Evolutionary conservation across 1,140 invertebrate genomes (phyloP), one percentile per base, ranked within the genome.

Genomic region (Muscidifurax raptorellus): DNA sequence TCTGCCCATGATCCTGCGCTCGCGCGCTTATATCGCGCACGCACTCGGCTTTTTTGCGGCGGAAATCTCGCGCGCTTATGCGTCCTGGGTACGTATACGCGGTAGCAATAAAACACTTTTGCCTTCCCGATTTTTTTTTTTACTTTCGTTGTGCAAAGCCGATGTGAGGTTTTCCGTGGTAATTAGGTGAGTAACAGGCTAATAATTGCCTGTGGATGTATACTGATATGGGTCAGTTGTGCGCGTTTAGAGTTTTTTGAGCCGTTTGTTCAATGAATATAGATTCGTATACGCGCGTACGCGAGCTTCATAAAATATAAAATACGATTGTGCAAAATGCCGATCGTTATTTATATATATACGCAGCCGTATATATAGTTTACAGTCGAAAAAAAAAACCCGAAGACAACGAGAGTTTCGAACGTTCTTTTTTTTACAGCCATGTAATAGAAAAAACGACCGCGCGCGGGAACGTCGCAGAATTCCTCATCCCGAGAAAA

Each of bases 11-110:
- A 25, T 59, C 69, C 13, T 18, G 40, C 1, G 4, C n/a, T n/a
- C n/a, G 36, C 10, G n/a, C 28, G 28, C 28, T 36, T 74, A n/a
- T 32, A 15, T 74, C 69, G 15, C 71, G 71, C 71, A 25, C 44
- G 32, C 2, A 0, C 28, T 67, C n/a, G 25, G 15, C 64, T 25
- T 7, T 64, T 59, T 47, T 75, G n/a, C 7, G 32, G 36, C 74
- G 82, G 64, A 83, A 83, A 71, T 40, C 72, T 82, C 59, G n/a
- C 52, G 79, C 28, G 1, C 27, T 7, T 74, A 28, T 75, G 40
- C 80, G 71, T 71, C 30, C 69, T 18, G 71, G 32, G 30, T 6
- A n/a, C 7, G 52, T 9, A 47, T 47, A 18, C 15, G 47, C 66
- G 7, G 64, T 64, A 10, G 3, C 77, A 15, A 69, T 80, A 71